phyloP scores from a whole-genome alignment of 2,888 invertebrate species.

The Arrhopalites spinosus region DNA sequence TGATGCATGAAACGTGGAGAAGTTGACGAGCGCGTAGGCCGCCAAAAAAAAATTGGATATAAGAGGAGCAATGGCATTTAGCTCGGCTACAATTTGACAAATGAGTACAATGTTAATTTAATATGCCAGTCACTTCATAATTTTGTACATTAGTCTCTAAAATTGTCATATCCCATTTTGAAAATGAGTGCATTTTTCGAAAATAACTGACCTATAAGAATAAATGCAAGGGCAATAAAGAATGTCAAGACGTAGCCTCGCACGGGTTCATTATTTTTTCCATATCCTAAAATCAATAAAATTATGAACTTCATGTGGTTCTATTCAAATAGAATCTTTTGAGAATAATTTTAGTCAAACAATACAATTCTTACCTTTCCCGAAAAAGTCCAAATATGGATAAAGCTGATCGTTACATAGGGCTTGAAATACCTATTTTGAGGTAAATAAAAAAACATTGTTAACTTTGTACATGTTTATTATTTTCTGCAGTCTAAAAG shows the following conservation, averaged over 20 bases:
- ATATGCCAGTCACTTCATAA: too few species aligned
- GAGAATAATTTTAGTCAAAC: too few species aligned
- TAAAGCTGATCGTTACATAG: slow-evolving; percentile 92
- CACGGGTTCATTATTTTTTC: slow-evolving; percentile 76
- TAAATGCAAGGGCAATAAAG: slow-evolving; percentile 79
- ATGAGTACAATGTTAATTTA: slow-evolving; percentile 80
- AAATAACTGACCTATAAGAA: slow-evolving; percentile 76
- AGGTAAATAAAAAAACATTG: too few species aligned
- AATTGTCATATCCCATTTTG: neutral
- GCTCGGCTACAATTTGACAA: slow-evolving; percentile 75
- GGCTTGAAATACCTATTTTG: too few species aligned
- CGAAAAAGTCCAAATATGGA: slow-evolving; percentile 90
- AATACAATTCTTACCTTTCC: too few species aligned
- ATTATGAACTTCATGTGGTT: too few species aligned
- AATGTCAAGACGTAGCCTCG: slow-evolving; percentile 92
- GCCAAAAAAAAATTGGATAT: slow-evolving; percentile 69
- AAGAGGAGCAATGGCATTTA: slow-evolving; percentile 61
- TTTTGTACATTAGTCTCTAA: neutral
- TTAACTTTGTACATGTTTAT: too few species aligned
- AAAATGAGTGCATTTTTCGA: neutral
- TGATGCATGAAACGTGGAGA: slow-evolving; percentile 93
- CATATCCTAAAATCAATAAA: slow-evolving; percentile 63
- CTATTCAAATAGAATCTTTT: too few species aligned
- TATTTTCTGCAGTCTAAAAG: too few species aligned
- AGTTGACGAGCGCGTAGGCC: slow-evolving; percentile 89